These are phyloP conservation scores for Caenorhabditis doughertyi DNA, from an alignment of 2,888 invertebrate genomes.

Conservation along the genomic window DNA sequence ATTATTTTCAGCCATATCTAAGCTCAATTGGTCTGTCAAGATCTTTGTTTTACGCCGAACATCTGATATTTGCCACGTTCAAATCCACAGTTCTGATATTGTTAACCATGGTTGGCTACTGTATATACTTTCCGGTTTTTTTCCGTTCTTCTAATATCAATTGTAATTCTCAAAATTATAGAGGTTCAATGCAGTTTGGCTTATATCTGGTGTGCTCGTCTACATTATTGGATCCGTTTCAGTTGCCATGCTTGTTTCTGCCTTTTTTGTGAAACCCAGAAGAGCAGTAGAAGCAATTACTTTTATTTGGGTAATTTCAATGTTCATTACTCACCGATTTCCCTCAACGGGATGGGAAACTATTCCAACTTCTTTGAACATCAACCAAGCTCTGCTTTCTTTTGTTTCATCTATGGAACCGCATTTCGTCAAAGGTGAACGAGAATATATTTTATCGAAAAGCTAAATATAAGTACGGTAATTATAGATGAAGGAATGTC, in stretches of 20 bases:
- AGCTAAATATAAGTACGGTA: background rate
- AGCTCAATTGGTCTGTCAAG: conserved; percentile 80
- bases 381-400: conserved; percentile 17
- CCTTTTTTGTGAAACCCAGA: conserved; percentile 34
- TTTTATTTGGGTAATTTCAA: background rate
- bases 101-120: conserved; percentile 65
- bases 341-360: conserved; percentile 17
- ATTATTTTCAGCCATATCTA: conserved; percentile 77
- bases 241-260: conserved; percentile 24
- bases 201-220: conserved; percentile 34
- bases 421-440: conserved; percentile 34
- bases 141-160: conserved; percentile 44
- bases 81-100: conserved; percentile 74
- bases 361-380: conserved; percentile 19
- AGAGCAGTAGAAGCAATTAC: conserved; percentile 28
- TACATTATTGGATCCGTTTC: conserved; percentile 34
- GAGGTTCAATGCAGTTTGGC: conserved; percentile 34
- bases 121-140: conserved; percentile 62
- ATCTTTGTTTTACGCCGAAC: conserved; percentile 77
- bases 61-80: conserved; percentile 74
- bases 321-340: background rate
- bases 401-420: conserved; percentile 34
- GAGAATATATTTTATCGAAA: no score
- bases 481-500: conserved; percentile 36
- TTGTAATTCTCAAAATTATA: no score